Conservation (phyloP, 2,113 vertebrate genomes). For the Chloropsis hardwickii region DNA sequence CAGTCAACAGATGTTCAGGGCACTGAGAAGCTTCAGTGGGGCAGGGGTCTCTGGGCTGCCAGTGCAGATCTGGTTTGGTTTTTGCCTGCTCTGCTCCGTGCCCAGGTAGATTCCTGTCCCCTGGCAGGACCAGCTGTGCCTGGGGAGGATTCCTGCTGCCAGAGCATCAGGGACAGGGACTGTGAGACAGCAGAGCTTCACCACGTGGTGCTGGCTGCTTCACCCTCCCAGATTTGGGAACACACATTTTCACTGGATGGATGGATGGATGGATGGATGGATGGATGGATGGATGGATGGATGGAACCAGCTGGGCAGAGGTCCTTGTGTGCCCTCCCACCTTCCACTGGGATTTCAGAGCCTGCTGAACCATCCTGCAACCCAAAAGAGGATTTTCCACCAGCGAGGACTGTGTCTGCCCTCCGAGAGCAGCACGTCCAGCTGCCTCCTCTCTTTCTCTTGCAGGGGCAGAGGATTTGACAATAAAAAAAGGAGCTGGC, state of each 20-base stretch:
- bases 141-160: neutral
- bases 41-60: neutral
- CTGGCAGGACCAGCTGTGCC: neutral
- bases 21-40: neutral
- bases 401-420: neutral
- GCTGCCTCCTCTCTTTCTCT: neutral
- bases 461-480: rapidly evolving
- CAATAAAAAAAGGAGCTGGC: neutral
- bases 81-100: neutral
- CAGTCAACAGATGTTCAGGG: neutral
- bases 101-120: neutral
- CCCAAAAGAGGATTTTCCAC: neutral
- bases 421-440: neutral
- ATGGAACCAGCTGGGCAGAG: neutral
- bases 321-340: neutral
- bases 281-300: neutral
- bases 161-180: neutral
- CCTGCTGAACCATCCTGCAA: neutral
- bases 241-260: neutral
- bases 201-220: neutral
- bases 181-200: rapidly evolving
- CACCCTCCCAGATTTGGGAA: neutral
- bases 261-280: neutral
- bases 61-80: neutral
- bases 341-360: neutral